These are phyloP conservation scores for Cephus cinctus DNA, from an alignment of 1,140 invertebrate genomes.

Conservation along the genomic window DNA sequence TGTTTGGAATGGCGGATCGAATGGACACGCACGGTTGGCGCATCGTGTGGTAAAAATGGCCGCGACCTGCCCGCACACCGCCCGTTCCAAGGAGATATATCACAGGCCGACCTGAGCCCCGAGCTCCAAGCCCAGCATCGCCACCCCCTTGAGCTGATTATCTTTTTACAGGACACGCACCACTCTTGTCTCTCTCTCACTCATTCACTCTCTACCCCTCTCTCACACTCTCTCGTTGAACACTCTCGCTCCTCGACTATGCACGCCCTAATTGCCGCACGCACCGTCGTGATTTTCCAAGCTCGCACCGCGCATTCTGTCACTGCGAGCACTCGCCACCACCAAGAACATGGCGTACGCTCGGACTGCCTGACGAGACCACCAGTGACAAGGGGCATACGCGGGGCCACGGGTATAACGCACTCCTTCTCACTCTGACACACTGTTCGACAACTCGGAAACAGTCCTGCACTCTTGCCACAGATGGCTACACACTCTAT, in stretches of 20 bases:
- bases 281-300: slow-evolving; percentile 14
- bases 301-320: slow-evolving; percentile 22
- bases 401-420: no score
- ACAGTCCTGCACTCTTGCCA: no score
- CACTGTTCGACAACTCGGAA: no score
- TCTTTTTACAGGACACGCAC: no score
- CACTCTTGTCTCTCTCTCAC: no score
- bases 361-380: no score
- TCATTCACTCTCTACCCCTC: no score
- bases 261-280: slow-evolving; percentile 21
- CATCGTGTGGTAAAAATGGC: slow-evolving; percentile 69
- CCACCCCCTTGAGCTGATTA: not conserved
- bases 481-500: no score
- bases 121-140: not conserved
- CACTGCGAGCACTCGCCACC: slow-evolving; percentile 3
- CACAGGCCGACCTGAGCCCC: not conserved
- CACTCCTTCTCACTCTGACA: no score
- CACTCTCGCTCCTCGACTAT: no score
- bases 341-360: slow-evolving; percentile 30
- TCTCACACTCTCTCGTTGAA: no score
- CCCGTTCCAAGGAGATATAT: slow-evolving; percentile 3
- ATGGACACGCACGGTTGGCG: slow-evolving; percentile 64
- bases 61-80: slow-evolving; percentile 48
- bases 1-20: slow-evolving; percentile 67
- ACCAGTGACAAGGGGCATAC: no score